Evolutionary conservation across 2,888 invertebrate species (phyloP).

Genomic region (Epinotia brunnichana): DNA sequence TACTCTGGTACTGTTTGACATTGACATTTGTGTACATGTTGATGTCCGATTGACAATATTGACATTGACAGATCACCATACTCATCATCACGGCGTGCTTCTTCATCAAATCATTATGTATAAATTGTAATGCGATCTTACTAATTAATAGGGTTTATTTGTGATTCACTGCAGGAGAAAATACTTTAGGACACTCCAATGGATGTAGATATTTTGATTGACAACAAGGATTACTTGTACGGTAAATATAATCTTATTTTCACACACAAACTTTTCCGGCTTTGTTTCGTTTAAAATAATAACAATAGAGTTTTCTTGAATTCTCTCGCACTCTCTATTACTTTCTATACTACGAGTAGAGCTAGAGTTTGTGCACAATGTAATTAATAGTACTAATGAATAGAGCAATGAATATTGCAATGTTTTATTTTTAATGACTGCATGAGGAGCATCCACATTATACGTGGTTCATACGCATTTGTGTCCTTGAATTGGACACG

Average conservation of each 20-base stretch:
- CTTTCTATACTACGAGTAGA: background rate
- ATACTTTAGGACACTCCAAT: conserved; percentile 62
- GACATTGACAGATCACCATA: too few relatives aligned
- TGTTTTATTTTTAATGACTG: conserved; percentile 43
- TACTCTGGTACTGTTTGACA: background rate
- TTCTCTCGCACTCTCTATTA: background rate
- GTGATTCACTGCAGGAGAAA: background rate
- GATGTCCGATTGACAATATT: too few relatives aligned
- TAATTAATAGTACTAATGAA: background rate
- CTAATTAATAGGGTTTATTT: conserved; percentile 28
- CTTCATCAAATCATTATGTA: background rate
- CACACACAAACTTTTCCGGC: conserved; percentile 51
- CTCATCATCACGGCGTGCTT: background rate
- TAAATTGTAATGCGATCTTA: conserved; percentile 5
- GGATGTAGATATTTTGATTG: conserved; percentile 73
- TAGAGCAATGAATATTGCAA: background rate
- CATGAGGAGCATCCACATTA: background rate
- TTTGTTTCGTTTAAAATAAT: conserved; percentile 49
- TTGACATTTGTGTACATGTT: background rate
- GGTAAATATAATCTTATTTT: conserved; percentile 59
- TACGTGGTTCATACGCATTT: conserved; percentile 17
- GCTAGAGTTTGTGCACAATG: background rate
- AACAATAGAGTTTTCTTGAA: conserved; percentile 55
- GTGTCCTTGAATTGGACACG: conserved; percentile 60
- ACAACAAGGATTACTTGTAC: conserved; percentile 70